These are phyloP conservation scores for Vandiemenella viatica DNA, from an alignment of 2,888 invertebrate genomes.

Conservation along the genomic window DNA sequence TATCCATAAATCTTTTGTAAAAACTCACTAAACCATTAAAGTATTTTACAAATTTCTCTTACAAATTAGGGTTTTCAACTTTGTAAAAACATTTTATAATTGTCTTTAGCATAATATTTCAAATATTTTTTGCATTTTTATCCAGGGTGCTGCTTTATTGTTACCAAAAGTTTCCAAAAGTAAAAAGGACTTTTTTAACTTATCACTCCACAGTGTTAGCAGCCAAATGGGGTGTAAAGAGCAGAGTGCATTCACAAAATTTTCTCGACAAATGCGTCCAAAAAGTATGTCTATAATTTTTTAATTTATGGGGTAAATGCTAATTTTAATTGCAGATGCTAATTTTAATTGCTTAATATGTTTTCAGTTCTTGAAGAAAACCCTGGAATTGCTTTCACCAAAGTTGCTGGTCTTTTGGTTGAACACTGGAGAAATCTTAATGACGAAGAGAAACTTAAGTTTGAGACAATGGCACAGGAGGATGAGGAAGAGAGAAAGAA, in stretches of 20 bases:
- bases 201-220: slow-evolving; percentile 19
- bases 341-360: slow-evolving; percentile 1
- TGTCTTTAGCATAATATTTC: too few species aligned
- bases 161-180: background rate
- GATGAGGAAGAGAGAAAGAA: too few species aligned
- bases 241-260: slow-evolving; percentile 25
- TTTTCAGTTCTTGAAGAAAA: slow-evolving; percentile 23
- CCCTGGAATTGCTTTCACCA: slow-evolving; percentile 24
- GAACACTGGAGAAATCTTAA: slow-evolving; percentile 27
- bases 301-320: background rate
- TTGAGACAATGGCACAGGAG: too few species aligned
- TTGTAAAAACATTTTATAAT: too few species aligned
- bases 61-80: too few species aligned
- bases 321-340: background rate
- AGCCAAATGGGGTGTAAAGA: slow-evolving; percentile 23
- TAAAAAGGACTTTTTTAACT: background rate
- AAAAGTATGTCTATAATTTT: slow-evolving; percentile 23
- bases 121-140: too few species aligned
- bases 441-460: slow-evolving; percentile 24
- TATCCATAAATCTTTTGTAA: too few species aligned
- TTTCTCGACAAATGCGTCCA: slow-evolving; percentile 24
- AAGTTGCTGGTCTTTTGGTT: slow-evolving; percentile 27
- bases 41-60: too few species aligned
- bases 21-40: too few species aligned
- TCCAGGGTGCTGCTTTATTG: background rate